phyloP scores from a whole-genome alignment of 2,888 invertebrate species.

The Mythimna pallens region DNA sequence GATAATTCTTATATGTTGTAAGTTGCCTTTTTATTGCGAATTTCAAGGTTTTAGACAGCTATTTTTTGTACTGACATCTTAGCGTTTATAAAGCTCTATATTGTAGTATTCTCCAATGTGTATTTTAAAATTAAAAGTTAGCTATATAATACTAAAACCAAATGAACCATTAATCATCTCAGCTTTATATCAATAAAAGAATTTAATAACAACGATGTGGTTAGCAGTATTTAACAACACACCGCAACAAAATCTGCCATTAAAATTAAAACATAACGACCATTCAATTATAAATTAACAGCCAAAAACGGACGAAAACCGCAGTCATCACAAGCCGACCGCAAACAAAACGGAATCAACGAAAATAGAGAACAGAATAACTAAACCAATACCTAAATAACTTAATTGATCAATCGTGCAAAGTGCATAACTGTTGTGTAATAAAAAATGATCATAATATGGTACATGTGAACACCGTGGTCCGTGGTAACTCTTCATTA shows the following conservation, averaged over 20 bases:
- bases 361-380: conserved; percentile 28
- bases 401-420: conserved; percentile 55
- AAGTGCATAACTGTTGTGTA: conserved; percentile 61
- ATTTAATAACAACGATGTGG: background rate
- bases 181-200: background rate
- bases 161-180: background rate
- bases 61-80: conserved; percentile 7
- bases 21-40: conserved; percentile 23
- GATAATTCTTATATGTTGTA: conserved; percentile 10
- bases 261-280: conserved; percentile 37
- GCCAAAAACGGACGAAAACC: conserved; percentile 28
- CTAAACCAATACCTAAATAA: conserved; percentile 54
- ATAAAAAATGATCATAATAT: conserved; percentile 63
- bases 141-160: too few species aligned
- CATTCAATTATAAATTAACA: conserved; percentile 28
- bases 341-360: conserved; percentile 41
- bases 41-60: conserved; percentile 1
- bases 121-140: background rate
- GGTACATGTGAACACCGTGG: conserved; percentile 60
- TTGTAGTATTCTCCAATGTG: background rate
- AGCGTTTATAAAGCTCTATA: too few species aligned
- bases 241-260: conserved; percentile 1
- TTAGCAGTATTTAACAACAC: conserved; percentile 18
- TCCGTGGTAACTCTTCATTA: conserved; percentile 66
- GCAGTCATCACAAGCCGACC: conserved; percentile 33